Evolutionary conservation across 2,888 invertebrate genomes (phyloP).

Genomic region (Labia minor): DNA sequence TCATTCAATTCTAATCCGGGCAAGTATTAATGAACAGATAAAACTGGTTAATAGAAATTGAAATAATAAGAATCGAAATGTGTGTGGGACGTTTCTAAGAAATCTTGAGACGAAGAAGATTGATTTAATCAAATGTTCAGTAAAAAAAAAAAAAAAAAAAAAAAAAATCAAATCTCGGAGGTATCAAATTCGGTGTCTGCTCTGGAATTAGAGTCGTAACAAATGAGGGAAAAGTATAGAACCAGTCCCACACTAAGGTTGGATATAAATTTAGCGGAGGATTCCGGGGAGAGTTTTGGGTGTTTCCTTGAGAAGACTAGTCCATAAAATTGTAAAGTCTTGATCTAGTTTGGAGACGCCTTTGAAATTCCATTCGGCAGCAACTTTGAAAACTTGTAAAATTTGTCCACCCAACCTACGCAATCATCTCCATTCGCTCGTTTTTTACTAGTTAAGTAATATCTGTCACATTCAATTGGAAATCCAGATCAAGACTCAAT

Average conservation of each 20-base stretch:
- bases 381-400: background rate
- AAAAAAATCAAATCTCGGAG: too few species aligned
- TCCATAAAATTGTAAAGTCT: slow-evolving; percentile 4
- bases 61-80: too few species aligned
- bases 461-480: background rate
- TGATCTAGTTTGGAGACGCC: background rate
- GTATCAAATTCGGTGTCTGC: too few species aligned
- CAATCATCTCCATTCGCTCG: background rate
- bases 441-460: slow-evolving; percentile 8
- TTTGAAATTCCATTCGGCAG: background rate
- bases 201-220: background rate
- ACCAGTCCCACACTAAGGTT: background rate
- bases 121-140: too few species aligned
- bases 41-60: too few species aligned
- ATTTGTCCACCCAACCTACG: slow-evolving; percentile 1
- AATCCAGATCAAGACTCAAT: slow-evolving; percentile 13
- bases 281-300: background rate
- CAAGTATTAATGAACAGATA: too few species aligned
- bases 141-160: too few species aligned
- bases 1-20: too few species aligned
- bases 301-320: background rate
- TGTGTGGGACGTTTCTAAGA: too few species aligned
- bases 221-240: background rate
- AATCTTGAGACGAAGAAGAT: too few species aligned
- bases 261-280: background rate